phyloP scores from a whole-genome alignment of 2,113 vertebrate species.

The Actinemys pallida region DNA sequence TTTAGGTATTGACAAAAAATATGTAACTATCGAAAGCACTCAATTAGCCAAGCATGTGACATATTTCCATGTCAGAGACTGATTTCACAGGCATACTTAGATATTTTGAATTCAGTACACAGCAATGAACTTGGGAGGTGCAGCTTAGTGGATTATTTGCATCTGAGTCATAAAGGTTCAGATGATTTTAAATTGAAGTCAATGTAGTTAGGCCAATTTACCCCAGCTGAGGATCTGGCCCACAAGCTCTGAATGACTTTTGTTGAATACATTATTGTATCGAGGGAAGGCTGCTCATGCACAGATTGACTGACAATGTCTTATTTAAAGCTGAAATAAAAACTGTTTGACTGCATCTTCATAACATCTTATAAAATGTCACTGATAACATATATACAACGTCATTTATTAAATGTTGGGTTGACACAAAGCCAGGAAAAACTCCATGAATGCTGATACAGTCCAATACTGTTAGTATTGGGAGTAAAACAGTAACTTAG shows the following conservation, averaged over 20 bases:
- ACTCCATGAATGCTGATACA: neutral
- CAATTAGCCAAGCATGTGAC: constrained; percentile 14
- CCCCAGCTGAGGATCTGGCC: constrained; percentile 11
- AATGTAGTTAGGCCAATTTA: constrained; percentile 3
- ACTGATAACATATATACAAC: constrained; percentile 14
- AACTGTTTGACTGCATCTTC: neutral
- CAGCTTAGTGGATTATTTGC: neutral
- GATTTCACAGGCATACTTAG: neutral
- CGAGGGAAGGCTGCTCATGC: constrained; percentile 32
- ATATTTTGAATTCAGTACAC: constrained; percentile 25
- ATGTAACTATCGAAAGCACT: constrained; percentile 3
- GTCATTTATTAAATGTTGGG: constrained; percentile 25
- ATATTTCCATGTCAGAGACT: constrained; percentile 18
- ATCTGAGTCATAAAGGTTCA: neutral
- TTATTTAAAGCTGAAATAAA: constrained; percentile 37
- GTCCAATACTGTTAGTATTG: constrained; percentile 43
- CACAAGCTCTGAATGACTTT: neutral
- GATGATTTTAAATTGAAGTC: constrained; percentile 52
- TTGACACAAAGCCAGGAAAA: constrained; percentile 10
- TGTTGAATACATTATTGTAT: neutral
- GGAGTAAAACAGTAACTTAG: neutral
- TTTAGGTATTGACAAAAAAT: neutral
- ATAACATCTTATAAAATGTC: constrained; percentile 12
- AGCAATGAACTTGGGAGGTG: constrained; percentile 24
- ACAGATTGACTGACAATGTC: constrained; percentile 31